phyloP scores from a whole-genome alignment of 2,888 invertebrate genomes.

The Mayetiola destructor region DNA sequence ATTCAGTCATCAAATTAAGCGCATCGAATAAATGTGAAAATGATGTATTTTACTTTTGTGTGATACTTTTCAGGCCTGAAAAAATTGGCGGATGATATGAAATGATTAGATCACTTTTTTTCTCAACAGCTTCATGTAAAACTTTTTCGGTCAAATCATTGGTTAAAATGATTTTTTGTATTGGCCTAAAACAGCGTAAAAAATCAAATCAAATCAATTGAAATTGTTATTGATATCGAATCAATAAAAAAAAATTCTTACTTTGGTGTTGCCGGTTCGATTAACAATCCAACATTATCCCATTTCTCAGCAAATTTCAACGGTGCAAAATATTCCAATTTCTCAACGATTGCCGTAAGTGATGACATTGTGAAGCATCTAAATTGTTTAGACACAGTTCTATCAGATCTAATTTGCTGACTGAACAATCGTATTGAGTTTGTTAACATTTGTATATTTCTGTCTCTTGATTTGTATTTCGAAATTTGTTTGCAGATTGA shows the following conservation, averaged over 20 bases:
- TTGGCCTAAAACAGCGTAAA: conserved; percentile 27
- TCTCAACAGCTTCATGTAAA: conserved; percentile 58
- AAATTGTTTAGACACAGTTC: background rate
- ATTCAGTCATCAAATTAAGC: background rate
- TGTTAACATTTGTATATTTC: background rate
- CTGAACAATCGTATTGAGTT: background rate
- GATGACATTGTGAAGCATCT: background rate
- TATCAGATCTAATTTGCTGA: background rate
- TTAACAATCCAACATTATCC: conserved; percentile 89
- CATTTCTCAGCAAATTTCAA: conserved; percentile 61
- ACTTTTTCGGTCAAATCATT: conserved; percentile 87
- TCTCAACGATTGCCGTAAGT: conserved; percentile 37
- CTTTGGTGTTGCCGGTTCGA: conserved; percentile 58
- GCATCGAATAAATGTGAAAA: background rate
- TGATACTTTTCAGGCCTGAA: conserved; percentile 61
- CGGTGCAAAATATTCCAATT: conserved; percentile 56
- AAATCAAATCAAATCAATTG: conserved; percentile 19
- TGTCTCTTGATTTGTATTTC: background rate
- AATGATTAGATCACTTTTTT: conserved; percentile 62
- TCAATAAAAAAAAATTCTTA: conserved; percentile 20
- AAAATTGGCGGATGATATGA: conserved; percentile 97
- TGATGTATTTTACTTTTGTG: conserved; percentile 47
- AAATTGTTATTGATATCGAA: background rate
- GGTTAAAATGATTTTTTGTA: conserved; percentile 62
- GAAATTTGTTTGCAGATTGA: background rate